Evolutionary conservation across 2,797 vertebrate genomes (phyloP), one percentile per base, ranked within the genome.

Genomic region (Pipistrellus pipistrellus): DNA sequence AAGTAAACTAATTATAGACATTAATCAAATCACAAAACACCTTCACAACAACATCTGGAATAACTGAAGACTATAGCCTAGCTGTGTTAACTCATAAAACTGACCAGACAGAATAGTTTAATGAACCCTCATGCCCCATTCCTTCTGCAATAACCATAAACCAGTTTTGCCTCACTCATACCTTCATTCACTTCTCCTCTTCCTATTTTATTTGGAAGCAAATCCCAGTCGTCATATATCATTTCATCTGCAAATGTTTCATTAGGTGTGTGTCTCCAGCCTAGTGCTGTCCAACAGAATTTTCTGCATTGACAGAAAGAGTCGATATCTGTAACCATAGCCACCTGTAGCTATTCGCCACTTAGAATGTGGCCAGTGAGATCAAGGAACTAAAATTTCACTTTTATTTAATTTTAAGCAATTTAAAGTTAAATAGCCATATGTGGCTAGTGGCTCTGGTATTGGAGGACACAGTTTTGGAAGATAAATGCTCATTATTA

Each of bases 191-290:
- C 68, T 17, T 73, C 11, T 87, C 59, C 8, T 18, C 78, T 84
- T 81, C 38, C 46, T 82, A 10, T 72, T 88, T 68, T 73, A 72
- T 89, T 89, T 71, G 48, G 69, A 95, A 83, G 8, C 75, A 80
- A 66, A 69, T 48, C 21, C 80, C 44, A 32, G 14, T 21, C 9
- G 51, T 78, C 57, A 25, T 27, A 25, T 27, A 11, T 85, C 23
- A 51, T 90, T 90, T 81, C 30, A 85, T 69, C 30, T 20, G 30
- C 32, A 90, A 71, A 68, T 21, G 27, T 77, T 72, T 91, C 55
- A 55, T 32, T 69, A 71, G 66, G 53, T 85, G 35, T 90, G 11
- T 89, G 38, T 69, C 35, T 73, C 10, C 55, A 76, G 23, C 6
- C 14, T 20, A 68, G 51, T 3, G 57, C 35, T 72, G 21, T 62